These are phyloP conservation scores for Stratiomys singularior DNA, from an alignment of 2,888 invertebrate genomes.

Conservation along the genomic window DNA sequence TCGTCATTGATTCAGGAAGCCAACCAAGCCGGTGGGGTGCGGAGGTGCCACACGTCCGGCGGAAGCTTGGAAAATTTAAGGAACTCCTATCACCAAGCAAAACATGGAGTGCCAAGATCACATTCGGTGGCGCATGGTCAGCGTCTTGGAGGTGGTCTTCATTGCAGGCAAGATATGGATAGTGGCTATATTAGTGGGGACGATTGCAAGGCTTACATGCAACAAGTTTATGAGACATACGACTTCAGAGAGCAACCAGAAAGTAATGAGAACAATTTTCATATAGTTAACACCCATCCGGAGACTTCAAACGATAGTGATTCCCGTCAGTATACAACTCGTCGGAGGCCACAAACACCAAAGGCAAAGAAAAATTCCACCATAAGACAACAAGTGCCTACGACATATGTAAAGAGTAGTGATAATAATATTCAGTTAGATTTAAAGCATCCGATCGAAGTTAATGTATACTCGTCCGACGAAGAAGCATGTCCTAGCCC, in stretches of 20 bases:
- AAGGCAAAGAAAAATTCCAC: not conserved
- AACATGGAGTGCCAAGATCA: conserved; percentile 38
- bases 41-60: conserved; percentile 57
- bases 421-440: conserved; percentile 35
- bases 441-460: conserved; percentile 50
- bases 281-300: conserved; percentile 62
- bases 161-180: conserved; percentile 71
- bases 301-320: conserved; percentile 55
- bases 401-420: conserved; percentile 10
- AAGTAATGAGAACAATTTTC: conserved; percentile 60
- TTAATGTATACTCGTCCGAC: conserved; percentile 53
- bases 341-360: conserved; percentile 21
- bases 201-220: conserved; percentile 69
- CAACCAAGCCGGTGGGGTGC: conserved; percentile 59
- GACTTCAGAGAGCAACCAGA: conserved; percentile 62
- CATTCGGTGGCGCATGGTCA: conserved; percentile 45
- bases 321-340: not conserved
- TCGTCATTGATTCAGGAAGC: conserved; percentile 60
- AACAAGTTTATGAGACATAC: conserved; percentile 65
- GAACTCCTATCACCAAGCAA: not conserved
- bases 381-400: conserved; percentile 10
- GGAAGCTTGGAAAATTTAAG: conserved; percentile 37
- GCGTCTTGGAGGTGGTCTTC: not conserved
- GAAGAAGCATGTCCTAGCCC: conserved; percentile 52
- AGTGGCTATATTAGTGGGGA: conserved; percentile 89